Evolutionary conservation across 2,888 invertebrate genomes (phyloP).

Genomic region (Mactromeris polynyma): DNA sequence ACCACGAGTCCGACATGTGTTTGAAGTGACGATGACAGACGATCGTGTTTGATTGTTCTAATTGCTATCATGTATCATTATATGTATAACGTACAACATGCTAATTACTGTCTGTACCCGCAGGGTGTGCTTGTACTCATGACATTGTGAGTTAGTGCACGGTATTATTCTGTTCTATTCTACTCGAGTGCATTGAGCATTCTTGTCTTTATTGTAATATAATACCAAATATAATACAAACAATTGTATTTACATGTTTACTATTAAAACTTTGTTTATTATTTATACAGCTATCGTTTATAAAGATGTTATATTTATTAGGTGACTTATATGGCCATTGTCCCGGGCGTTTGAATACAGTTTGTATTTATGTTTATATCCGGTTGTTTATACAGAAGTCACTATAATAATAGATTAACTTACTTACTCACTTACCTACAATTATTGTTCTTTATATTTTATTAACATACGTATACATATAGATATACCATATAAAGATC

Average conservation of each 20-base stretch:
- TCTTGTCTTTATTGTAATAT: background rate
- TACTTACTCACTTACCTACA: too few relatives aligned
- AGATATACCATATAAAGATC: too few relatives aligned
- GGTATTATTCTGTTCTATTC: background rate
- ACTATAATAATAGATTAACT: too few relatives aligned
- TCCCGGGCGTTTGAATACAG: too few relatives aligned
- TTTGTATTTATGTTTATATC: too few relatives aligned
- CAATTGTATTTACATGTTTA: background rate
- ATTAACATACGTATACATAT: too few relatives aligned
- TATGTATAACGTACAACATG: background rate
- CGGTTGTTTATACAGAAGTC: too few relatives aligned
- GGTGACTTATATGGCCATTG: too few relatives aligned
- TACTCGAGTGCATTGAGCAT: background rate
- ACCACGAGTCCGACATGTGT: background rate
- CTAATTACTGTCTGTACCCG: background rate
- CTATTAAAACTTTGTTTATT: too few relatives aligned
- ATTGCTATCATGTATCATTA: background rate
- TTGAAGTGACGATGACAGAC: background rate
- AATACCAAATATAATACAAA: background rate
- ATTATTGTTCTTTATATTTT: too few relatives aligned
- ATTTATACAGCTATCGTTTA: background rate
- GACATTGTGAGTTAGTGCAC: background rate
- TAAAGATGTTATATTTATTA: too few relatives aligned
- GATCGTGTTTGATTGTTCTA: background rate
- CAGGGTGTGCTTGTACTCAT: background rate